Conservation (phyloP, 2,888 invertebrate species). For the Himalopsyche tibetana region DNA sequence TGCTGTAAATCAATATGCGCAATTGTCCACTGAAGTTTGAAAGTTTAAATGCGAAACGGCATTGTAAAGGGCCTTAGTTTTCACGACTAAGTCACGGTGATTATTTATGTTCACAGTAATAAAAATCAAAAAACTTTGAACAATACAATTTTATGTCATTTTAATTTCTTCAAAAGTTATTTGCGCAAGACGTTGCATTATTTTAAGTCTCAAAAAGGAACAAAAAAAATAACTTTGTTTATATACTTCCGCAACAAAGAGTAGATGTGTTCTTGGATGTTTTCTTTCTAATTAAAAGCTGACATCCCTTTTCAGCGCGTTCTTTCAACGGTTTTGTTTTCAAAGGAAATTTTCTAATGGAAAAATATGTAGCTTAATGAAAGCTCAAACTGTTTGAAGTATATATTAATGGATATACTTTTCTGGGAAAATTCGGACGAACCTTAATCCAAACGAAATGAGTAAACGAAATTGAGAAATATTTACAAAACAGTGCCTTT, state of each 20-base stretch:
- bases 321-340: constrained; percentile 26
- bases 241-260: constrained; percentile 21
- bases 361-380: background rate
- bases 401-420: background rate
- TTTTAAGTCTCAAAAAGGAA: background rate
- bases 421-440: background rate
- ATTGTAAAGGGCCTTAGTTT: too few species aligned
- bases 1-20: too few species aligned
- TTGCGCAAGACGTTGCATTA: background rate
- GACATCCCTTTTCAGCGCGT: constrained; percentile 11
- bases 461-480: too few species aligned
- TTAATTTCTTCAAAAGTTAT: too few species aligned
- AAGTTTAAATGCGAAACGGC: too few species aligned
- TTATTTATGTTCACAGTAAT: too few species aligned
- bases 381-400: constrained; percentile 25
- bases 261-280: background rate
- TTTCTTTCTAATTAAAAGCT: constrained; percentile 1
- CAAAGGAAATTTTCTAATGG: constrained; percentile 36
- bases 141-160: too few species aligned
- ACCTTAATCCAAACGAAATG: too few species aligned
- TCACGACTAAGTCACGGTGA: too few species aligned
- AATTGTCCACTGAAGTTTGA: too few species aligned
- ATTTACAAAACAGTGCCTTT: too few species aligned
- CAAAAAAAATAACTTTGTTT: background rate
- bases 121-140: too few species aligned